These are phyloP conservation scores for Brassicogethes aeneus DNA, from an alignment of 2,888 invertebrate genomes.

Conservation along the genomic window DNA sequence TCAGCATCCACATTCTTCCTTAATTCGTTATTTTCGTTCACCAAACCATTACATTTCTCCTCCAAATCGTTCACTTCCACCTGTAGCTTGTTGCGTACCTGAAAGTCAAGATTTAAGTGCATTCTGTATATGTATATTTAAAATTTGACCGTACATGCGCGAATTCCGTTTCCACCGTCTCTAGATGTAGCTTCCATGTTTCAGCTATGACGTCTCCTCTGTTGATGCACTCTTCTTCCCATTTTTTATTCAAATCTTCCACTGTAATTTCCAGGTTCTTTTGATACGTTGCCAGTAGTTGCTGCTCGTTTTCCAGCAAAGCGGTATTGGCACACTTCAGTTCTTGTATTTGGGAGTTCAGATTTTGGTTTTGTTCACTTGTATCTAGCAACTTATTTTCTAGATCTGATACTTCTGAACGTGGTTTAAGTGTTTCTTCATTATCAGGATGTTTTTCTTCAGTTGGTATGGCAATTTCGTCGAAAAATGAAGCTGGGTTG, in stretches of 20 bases:
- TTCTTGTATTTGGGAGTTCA: constrained; percentile 1
- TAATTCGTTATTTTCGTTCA: constrained; percentile 38
- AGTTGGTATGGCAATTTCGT: too few relatives aligned
- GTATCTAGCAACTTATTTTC: not conserved
- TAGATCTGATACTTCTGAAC: too few relatives aligned
- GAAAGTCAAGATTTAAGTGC: too few relatives aligned
- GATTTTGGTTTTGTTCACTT: constrained; percentile 12
- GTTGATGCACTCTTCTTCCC: constrained; percentile 29
- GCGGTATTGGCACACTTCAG: not conserved
- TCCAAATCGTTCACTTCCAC: constrained; percentile 45
- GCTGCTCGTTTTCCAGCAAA: not conserved
- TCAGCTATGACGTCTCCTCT: constrained; percentile 58
- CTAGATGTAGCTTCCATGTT: constrained; percentile 60
- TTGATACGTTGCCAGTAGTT: not conserved
- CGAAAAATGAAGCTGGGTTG: too few relatives aligned
- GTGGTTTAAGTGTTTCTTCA: too few relatives aligned
- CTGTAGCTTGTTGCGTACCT: constrained; percentile 19
- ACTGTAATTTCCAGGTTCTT: constrained; percentile 19
- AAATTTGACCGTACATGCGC: too few relatives aligned
- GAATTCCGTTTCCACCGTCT: constrained; percentile 54
- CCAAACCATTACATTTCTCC: constrained; percentile 34
- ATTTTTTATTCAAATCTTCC: constrained; percentile 21
- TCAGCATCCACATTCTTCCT: constrained; percentile 38
- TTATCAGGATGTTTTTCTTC: too few relatives aligned
- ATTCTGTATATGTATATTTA: too few relatives aligned